Evolutionary conservation across 2,888 invertebrate genomes (phyloP).

Genomic region (Cerceris rybyensis): DNA sequence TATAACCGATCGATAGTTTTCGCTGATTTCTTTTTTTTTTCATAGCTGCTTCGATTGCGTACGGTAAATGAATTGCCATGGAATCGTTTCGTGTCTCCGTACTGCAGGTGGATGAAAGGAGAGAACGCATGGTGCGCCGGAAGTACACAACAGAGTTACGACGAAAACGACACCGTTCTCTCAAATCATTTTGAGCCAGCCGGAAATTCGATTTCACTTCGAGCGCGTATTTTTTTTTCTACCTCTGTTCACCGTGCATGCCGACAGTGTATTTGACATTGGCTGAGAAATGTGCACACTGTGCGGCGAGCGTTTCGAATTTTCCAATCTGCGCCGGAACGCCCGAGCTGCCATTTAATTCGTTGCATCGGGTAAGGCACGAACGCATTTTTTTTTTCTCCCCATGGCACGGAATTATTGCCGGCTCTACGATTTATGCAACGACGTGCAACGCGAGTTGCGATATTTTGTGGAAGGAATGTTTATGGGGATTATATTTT

Average conservation of each 20-base stretch:
- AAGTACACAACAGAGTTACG: slow-evolving; percentile 35
- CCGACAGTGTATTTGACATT: slow-evolving; percentile 67
- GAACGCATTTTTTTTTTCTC: slow-evolving; percentile 19
- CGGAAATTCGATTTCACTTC: slow-evolving; percentile 59
- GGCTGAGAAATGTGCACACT: slow-evolving; percentile 68
- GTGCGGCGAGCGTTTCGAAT: slow-evolving; percentile 53
- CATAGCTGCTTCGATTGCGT: neutral
- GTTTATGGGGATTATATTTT: neutral
- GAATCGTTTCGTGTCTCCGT: neutral
- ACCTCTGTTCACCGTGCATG: slow-evolving; percentile 23
- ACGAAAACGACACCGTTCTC: slow-evolving; percentile 33
- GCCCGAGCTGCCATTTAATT: slow-evolving; percentile 57
- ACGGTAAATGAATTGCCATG: neutral
- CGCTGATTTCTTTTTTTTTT: neutral
- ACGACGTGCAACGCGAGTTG: slow-evolving; percentile 1
- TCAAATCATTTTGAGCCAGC: slow-evolving; percentile 53
- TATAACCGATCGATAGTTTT: neutral
- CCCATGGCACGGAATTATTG: slow-evolving; percentile 41
- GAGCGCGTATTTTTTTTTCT: slow-evolving; percentile 35
- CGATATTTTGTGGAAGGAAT: neutral
- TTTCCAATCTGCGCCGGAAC: slow-evolving; percentile 62
- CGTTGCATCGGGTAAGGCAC: slow-evolving; percentile 42
- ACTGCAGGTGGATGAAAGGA: neutral
- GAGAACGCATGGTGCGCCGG: slow-evolving; percentile 15
- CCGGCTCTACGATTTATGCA: slow-evolving; percentile 39